These are phyloP conservation scores for Theodoxus fluviatilis DNA, from an alignment of 2,888 invertebrate genomes.

Conservation along the genomic window DNA sequence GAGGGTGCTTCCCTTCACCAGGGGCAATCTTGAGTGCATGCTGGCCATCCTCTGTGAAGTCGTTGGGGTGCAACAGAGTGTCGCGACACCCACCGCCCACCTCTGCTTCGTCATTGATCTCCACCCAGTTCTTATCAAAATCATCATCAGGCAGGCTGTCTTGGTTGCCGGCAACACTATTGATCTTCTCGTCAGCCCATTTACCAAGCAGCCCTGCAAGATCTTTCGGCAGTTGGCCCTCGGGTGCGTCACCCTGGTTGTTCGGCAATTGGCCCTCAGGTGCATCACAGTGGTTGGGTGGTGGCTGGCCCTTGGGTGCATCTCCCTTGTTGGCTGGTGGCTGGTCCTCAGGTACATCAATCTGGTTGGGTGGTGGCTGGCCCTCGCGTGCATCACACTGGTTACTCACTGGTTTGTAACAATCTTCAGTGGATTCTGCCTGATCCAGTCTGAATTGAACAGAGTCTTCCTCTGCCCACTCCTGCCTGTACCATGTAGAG, in stretches of 20 bases:
- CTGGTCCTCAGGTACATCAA: too few relatives aligned
- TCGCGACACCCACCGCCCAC: neutral
- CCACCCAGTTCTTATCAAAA: conserved; percentile 2
- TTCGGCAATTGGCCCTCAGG: too few relatives aligned
- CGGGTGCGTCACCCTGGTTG: too few relatives aligned
- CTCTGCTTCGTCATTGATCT: neutral
- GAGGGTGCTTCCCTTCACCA: conserved; percentile 6
- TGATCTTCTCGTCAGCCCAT: too few relatives aligned
- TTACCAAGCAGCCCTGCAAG: neutral
- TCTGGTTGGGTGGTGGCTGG: too few relatives aligned
- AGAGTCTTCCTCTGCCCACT: neutral
- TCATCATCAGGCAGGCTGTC: neutral
- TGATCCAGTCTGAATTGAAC: neutral
- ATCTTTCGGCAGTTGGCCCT: neutral
- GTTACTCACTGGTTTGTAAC: too few relatives aligned
- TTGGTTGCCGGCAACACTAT: neutral
- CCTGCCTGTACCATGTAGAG: neutral
- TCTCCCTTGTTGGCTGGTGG: too few relatives aligned
- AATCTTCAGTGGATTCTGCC: too few relatives aligned
- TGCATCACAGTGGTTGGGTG: too few relatives aligned
- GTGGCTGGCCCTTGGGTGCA: too few relatives aligned
- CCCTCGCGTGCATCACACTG: too few relatives aligned
- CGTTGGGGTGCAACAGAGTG: conserved; percentile 7
- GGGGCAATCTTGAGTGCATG: neutral
- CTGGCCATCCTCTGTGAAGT: conserved; percentile 8